A percentile compares a stretch with the other conserved stretches of the same genome.
These are phyloP conservation scores for Eledona agricola DNA, from an alignment of 2,888 invertebrate species.

Conservation along the genomic window DNA sequence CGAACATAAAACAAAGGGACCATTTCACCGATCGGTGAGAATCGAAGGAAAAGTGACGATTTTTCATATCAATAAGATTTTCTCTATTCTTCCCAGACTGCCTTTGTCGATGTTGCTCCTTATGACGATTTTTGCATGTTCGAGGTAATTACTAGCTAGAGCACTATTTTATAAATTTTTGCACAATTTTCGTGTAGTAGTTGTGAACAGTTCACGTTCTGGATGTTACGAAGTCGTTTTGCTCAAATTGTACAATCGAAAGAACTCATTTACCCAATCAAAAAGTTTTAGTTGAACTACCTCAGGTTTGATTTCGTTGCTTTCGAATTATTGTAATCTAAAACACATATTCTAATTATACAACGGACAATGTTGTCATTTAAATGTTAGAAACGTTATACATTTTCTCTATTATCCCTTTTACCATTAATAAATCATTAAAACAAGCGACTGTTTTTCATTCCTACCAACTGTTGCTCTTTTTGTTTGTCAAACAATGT, in stretches of 20 bases:
- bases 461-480: too few species aligned
- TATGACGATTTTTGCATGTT: constrained; percentile 28
- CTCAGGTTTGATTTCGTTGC: constrained; percentile 9
- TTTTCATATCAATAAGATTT: constrained; percentile 17
- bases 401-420: constrained; percentile 31
- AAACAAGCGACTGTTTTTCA: constrained; percentile 1
- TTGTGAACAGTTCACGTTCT: constrained; percentile 2
- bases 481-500: too few species aligned
- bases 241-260: constrained; percentile 33
- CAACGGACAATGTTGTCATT: constrained; percentile 26
- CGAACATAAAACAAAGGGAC: constrained; percentile 25
- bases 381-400: constrained; percentile 31
- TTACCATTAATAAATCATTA: constrained; percentile 23
- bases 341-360: constrained; percentile 34
- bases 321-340: constrained; percentile 19
- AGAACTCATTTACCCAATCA: constrained; percentile 16
- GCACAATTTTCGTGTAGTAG: constrained; percentile 29
- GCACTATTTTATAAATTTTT: constrained; percentile 34
- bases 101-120: constrained; percentile 25
- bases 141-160: constrained; percentile 13
- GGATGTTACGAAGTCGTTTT: constrained; percentile 21
- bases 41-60: constrained; percentile 29
- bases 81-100: constrained; percentile 30
- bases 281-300: constrained; percentile 16
- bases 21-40: constrained; percentile 25